phyloP scores from a whole-genome alignment of 2,113 vertebrate genomes.

The Athene noctua region DNA sequence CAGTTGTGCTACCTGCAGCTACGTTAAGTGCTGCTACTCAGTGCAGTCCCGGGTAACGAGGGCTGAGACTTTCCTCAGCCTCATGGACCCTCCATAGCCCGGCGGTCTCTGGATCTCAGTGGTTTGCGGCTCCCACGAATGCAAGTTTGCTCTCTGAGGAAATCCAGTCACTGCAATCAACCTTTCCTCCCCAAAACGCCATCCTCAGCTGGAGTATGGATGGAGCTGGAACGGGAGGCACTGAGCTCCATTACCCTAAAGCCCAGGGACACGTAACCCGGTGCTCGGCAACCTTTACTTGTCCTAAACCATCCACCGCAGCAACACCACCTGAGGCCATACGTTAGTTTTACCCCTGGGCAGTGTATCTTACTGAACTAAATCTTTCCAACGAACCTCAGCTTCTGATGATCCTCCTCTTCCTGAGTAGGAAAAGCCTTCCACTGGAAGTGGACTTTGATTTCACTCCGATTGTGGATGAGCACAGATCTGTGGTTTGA shows the following conservation, averaged over 20 bases:
- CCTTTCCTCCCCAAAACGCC: not conserved
- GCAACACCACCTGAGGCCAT: not conserved
- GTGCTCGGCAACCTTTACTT: not conserved
- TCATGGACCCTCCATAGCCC: not conserved
- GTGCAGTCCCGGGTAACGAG: rapidly evolving
- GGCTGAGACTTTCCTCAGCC: not conserved
- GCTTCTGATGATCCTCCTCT: constrained; percentile 74
- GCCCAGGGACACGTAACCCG: not conserved
- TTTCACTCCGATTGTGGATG: constrained; percentile 79
- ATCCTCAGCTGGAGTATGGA: not conserved
- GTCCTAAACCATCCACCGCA: not conserved
- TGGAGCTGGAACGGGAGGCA: not conserved
- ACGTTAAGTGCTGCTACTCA: no score
- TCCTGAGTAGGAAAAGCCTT: constrained; percentile 73
- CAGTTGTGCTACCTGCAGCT: no score
- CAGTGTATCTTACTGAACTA: not conserved
- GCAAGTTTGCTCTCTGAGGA: not conserved
- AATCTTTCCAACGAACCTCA: constrained; percentile 67
- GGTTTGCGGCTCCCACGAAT: not conserved
- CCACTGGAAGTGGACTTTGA: constrained; percentile 83
- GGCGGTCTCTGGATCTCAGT: not conserved
- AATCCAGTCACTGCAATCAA: not conserved
- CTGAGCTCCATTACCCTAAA: not conserved
- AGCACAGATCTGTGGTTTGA: constrained; percentile 62
- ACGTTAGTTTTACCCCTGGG: no score